These are phyloP conservation scores for Lagopus muta DNA, from an alignment of 2,113 vertebrate genomes.

Conservation along the genomic window DNA sequence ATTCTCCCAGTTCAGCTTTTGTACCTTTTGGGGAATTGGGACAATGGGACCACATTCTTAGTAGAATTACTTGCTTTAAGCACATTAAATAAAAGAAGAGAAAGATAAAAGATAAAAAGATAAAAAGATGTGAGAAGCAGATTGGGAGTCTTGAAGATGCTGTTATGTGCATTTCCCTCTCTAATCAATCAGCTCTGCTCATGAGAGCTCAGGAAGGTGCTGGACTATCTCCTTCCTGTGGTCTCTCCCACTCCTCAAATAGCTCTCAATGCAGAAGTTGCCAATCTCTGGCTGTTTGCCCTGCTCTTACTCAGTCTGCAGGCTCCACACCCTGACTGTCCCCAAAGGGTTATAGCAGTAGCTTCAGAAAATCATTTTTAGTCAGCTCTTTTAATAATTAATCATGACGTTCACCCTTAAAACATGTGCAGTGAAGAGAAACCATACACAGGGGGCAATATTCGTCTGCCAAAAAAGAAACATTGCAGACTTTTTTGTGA, in stretches of 20 bases:
- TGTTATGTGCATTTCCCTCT: not conserved
- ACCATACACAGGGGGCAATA: not conserved
- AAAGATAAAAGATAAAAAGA: not conserved
- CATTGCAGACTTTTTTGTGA: not conserved
- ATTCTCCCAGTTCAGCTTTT: not conserved
- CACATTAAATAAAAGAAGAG: not conserved
- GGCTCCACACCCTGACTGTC: not conserved
- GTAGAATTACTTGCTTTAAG: not conserved
- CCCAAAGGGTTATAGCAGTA: not conserved
- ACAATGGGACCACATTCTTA: not conserved
- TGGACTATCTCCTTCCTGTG: not conserved
- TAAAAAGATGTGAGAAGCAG: not conserved
- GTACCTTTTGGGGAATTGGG: not conserved
- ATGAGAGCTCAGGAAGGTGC: not conserved
- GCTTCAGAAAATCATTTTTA: not conserved
- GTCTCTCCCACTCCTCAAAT: not conserved
- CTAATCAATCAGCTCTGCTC: not conserved
- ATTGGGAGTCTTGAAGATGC: not conserved
- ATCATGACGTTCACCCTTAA: not conserved
- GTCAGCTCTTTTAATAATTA: slow-evolving; percentile 9
- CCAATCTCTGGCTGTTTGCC: not conserved
- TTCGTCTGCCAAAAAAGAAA: not conserved
- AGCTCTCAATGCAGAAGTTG: not conserved
- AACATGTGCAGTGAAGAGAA: not conserved
- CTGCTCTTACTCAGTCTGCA: not conserved